Conservation (phyloP, 1,140 invertebrate species). For the Pseudomyrmex dendroicus region DNA sequence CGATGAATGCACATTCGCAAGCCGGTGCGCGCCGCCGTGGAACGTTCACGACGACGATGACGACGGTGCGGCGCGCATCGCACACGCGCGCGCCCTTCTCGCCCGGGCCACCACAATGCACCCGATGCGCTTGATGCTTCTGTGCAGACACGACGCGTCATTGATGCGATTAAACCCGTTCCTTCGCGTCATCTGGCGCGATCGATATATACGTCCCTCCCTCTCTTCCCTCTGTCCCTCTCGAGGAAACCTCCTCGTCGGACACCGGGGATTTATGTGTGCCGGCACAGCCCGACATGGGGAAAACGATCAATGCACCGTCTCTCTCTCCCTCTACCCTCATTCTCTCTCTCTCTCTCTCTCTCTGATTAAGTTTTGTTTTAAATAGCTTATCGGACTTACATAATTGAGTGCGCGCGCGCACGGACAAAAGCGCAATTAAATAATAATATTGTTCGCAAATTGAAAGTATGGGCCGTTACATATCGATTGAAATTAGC, state of each 20-base stretch:
- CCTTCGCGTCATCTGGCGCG: constrained; percentile 44
- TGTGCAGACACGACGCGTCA: constrained; percentile 29
- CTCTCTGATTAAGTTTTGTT: constrained; percentile 24
- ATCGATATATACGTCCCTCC: constrained; percentile 28
- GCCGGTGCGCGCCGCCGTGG: constrained; percentile 52
- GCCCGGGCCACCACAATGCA: neutral
- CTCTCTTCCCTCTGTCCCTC: neutral
- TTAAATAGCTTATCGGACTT: neutral
- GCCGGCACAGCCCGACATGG: neutral
- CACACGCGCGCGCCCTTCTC: neutral
- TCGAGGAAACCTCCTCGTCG: neutral
- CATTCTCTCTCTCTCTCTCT: too few species aligned
- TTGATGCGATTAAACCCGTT: constrained; percentile 45
- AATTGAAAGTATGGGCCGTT: constrained; percentile 25
- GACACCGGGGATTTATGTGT: neutral
- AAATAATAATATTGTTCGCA: constrained; percentile 23
- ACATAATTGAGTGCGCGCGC: neutral
- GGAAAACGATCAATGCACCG: neutral
- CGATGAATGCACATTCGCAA: constrained; percentile 73
- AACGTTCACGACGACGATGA: constrained; percentile 30
- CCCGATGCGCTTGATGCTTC: neutral
- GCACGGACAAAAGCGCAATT: neutral
- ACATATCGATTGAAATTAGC: neutral
- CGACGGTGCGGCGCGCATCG: too few species aligned
- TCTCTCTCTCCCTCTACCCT: too few species aligned